Evolutionary conservation across 2,888 invertebrate species (phyloP).

Genomic region (Tenthredo scrophulariae): DNA sequence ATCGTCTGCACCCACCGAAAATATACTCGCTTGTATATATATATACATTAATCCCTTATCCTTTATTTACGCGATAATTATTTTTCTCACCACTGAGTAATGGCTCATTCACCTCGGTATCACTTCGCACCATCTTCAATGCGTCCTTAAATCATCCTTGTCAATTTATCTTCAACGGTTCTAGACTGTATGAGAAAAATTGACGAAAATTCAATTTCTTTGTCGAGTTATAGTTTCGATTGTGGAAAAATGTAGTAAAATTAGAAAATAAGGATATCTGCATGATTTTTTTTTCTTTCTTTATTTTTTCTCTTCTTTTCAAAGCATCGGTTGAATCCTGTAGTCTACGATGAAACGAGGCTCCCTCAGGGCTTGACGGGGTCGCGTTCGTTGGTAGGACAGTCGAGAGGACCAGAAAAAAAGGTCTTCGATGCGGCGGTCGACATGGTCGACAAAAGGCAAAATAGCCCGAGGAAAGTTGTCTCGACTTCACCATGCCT

Average conservation of each 20-base stretch:
- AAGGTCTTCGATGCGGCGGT: slow-evolving; percentile 47
- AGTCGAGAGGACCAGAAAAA: slow-evolving; percentile 1
- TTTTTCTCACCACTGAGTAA: slow-evolving; percentile 69
- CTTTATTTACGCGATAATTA: slow-evolving; percentile 36
- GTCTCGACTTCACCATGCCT: slow-evolving; percentile 56
- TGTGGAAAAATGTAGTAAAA: background rate
- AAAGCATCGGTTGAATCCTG: background rate
- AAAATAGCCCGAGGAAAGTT: slow-evolving; percentile 56
- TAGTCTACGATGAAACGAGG: background rate
- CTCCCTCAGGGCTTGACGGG: slow-evolving; percentile 16
- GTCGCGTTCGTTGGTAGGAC: background rate
- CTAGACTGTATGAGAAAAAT: background rate
- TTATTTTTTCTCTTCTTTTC: background rate
- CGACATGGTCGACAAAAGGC: slow-evolving; percentile 56
- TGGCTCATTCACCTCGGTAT: slow-evolving; percentile 76
- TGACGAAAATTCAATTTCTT: background rate
- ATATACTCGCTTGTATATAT: background rate
- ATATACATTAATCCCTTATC: background rate
- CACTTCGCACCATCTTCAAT: slow-evolving; percentile 66
- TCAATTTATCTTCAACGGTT: background rate
- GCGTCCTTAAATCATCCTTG: slow-evolving; percentile 59
- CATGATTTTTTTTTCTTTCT: background rate
- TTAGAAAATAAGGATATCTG: background rate
- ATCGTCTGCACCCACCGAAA: slow-evolving; percentile 10
- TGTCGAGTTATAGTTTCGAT: background rate